Evolutionary conservation across 2,888 invertebrate genomes (phyloP), one percentile per base, ranked within the genome.

Genomic region (Sinelater perroti): DNA sequence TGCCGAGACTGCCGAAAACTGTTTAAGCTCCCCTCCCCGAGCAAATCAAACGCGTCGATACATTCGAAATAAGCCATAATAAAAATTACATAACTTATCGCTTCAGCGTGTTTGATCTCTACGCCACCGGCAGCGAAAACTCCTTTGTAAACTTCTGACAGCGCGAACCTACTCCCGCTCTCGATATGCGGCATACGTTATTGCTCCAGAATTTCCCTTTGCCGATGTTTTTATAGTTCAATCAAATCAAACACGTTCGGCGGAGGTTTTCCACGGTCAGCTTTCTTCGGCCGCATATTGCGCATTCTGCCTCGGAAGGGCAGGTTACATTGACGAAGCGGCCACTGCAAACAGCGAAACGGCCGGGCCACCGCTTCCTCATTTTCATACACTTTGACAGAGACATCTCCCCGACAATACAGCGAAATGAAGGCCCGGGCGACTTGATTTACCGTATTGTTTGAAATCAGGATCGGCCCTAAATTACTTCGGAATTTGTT

Each of bases 401-500:
- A 2, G 7, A 16, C 35, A 17, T 14, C 35, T 3, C 14, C 35
- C 35, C 35, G n/a, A 35, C 35, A 35, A 35, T 35, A 35, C 33
- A 35, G n/a, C 35, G 16, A 35, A 35, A 35, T 35, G 35, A 35
- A 17, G 35, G 16, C 35, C 8, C 17, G 30, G 30, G 30, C 13
- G 30, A 13, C 6, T 30, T 18, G 42, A 40, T 51, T 38, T 40
- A 18, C 38, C 40, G 40, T 51, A 51, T 51, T 51, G 51, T 51
- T 51, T 20, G 51, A 51, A 51, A 38, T 51, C 14, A 38, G 40
- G 31, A 51, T 51, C 30, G 30, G 42, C 20, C 38, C 30, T 51
- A 49, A 49, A 35, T 51, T 51, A 30, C 30, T 38, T 51, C 28
- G 40, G 28, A 51, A 51, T 49, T 49, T 49, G 33, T 36, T 49